Evolutionary conservation across 2,113 vertebrate genomes (phyloP), one percentile per base, ranked within the genome.

Genomic region (Upupa epops): DNA sequence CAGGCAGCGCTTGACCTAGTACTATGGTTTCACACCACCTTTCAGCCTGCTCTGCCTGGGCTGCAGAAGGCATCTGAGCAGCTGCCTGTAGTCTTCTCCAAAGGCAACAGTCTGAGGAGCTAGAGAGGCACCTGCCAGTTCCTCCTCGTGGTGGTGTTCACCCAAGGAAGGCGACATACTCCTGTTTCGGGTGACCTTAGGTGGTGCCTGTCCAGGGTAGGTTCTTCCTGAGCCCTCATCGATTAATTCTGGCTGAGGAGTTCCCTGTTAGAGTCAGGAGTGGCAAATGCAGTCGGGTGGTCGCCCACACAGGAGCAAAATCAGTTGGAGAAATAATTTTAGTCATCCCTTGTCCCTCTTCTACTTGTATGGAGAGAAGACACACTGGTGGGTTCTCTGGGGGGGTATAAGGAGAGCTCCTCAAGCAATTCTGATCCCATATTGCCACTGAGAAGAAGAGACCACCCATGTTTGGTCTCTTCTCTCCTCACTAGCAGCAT

Each of bases 351-450:
- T 56, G 14, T 42, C 17, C 49, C 49, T 54, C 10, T 80, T 15
- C 26, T 42, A 19, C 6, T 2, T 9, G 4, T 15, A 17, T 25
- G 65, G 88, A 42, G 52, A 17, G 5, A 80, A 17, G 0, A 0
- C 1, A 17, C 7, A 4, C 2, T 32, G 34, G 25, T 32, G 31
- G 48, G 31, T 58, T 16, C n/a, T 56, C 36, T 36, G 9, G 11
- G 8, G 18, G 28, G 26, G n/a, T 60, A 91, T 69, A 52, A 28
- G 58, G 32, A 79, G 5, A 16, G 22, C 34, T 90, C 32, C 13
- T 86, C 31, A 19, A 12, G 18, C 52, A 77, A 29, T 14, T 60
- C 86, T 71, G 60, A 54, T n/a, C 24, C 21, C 29, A 66, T 42
- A 6, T 19, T 71, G 34, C 26, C 26, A 42, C 17, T 60, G 45